These are phyloP conservation scores for Poicephalus gulielmi DNA, from an alignment of 2,113 vertebrate species.

Conservation along the genomic window DNA sequence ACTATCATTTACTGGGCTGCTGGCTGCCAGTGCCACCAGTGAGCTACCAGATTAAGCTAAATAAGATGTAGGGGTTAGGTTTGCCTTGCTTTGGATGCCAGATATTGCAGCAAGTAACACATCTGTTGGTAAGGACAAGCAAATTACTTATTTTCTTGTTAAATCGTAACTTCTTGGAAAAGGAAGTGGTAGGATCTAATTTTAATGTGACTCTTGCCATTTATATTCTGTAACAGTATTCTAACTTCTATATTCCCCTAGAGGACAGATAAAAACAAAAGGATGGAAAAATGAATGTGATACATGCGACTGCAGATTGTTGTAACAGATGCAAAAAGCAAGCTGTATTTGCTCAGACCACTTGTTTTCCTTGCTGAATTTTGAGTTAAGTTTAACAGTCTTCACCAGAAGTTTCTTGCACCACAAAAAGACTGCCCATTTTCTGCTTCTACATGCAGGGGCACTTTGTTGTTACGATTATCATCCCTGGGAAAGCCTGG, in stretches of 20 bases:
- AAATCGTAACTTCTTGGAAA: background rate
- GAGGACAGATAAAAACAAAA: background rate
- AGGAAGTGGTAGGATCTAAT: background rate
- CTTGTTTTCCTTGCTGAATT: background rate
- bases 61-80: background rate
- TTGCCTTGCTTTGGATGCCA: background rate
- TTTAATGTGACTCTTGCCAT: background rate
- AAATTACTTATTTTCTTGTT: background rate
- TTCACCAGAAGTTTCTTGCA: background rate
- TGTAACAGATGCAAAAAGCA: background rate
- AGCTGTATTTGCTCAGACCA: background rate
- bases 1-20: background rate
- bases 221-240: background rate
- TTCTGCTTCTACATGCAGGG: background rate
- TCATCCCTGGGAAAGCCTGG: background rate
- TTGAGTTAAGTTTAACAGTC: background rate
- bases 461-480: background rate
- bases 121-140: background rate
- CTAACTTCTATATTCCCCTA: background rate
- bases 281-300: background rate
- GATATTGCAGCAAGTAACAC: background rate
- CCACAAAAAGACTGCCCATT: background rate
- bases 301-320: background rate
- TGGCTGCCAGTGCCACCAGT: background rate
- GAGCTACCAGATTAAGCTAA: background rate